A percentile compares a stretch with the other conserved stretches of the same genome.
Conservation (phyloP, 1,140 invertebrate genomes). For the Drosophila bocqueti region DNA sequence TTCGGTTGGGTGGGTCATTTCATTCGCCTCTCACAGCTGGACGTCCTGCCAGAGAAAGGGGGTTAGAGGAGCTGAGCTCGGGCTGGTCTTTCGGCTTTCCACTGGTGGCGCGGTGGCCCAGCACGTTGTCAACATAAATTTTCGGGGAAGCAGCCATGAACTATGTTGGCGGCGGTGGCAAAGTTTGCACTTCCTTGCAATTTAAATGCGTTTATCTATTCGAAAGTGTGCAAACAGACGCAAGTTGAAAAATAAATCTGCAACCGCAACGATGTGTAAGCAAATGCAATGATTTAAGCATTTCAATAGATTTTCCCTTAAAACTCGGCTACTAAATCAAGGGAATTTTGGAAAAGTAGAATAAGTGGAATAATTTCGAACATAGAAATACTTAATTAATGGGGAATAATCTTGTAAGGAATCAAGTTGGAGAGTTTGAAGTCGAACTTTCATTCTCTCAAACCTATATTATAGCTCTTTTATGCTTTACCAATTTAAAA, state of each 20-base stretch:
- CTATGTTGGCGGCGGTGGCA: slow-evolving; percentile 51
- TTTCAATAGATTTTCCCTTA: not conserved
- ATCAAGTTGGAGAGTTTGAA: not conserved
- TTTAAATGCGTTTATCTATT: slow-evolving; percentile 77
- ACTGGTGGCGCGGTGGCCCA: slow-evolving; percentile 50
- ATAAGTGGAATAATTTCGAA: not conserved
- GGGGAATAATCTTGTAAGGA: not conserved
- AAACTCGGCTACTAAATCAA: not conserved
- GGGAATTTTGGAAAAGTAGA: not conserved
- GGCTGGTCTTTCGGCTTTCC: not conserved
- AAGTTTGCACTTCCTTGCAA: slow-evolving; percentile 68
- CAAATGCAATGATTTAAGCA: slow-evolving; percentile 30
- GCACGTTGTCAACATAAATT: slow-evolving; percentile 80
- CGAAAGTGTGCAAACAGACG: slow-evolving; percentile 49
- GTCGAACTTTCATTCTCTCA: not conserved
- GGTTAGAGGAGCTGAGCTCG: not conserved
- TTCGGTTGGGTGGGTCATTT: slow-evolving; percentile 50
- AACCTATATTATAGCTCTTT: not conserved
- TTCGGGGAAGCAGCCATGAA: slow-evolving; percentile 39
- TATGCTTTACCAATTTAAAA: not conserved
- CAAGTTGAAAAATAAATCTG: slow-evolving; percentile 33
- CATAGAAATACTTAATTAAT: no score
- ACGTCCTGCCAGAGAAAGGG: not conserved
- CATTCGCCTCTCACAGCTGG: slow-evolving; percentile 35
- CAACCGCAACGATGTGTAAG: slow-evolving; percentile 6